These are phyloP conservation scores for Argentina silus DNA, from an alignment of 2,797 vertebrate genomes.

Conservation along the genomic window DNA sequence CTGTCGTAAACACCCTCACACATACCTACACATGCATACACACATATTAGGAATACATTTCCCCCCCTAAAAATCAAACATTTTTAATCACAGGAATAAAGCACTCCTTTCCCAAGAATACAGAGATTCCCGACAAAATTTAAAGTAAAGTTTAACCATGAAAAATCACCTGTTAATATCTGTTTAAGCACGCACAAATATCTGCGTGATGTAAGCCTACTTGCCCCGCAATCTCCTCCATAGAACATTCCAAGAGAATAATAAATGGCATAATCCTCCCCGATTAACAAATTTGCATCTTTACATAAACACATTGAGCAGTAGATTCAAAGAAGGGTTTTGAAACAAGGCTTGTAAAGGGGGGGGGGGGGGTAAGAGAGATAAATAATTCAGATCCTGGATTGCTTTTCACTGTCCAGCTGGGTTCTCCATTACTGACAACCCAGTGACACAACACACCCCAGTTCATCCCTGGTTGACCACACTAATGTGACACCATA, in stretches of 20 bases:
- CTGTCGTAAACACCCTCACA: background rate
- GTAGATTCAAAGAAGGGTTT: no score
- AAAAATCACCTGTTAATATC: no score
- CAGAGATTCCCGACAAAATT: no score
- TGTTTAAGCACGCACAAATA: no score
- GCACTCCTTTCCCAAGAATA: no score
- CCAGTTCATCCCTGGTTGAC: background rate
- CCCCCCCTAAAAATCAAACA: background rate
- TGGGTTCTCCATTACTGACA: background rate
- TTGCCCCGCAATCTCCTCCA: no score
- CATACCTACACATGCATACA: background rate
- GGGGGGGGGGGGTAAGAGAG: background rate
- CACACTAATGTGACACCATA: background rate
- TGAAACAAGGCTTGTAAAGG: background rate
- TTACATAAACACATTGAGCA: background rate
- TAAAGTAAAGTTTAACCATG: no score
- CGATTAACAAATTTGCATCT: no score
- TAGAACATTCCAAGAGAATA: no score
- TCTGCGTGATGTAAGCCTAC: no score
- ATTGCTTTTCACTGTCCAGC: slow-evolving; percentile 5
- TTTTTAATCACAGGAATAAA: no score
- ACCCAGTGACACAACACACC: background rate
- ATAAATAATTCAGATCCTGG: slow-evolving; percentile 15
- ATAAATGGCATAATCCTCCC: no score
- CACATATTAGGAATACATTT: background rate